Base-by-base conservation (phyloP, 2,888 invertebrate species). In the Torymus tubicola region DNA sequence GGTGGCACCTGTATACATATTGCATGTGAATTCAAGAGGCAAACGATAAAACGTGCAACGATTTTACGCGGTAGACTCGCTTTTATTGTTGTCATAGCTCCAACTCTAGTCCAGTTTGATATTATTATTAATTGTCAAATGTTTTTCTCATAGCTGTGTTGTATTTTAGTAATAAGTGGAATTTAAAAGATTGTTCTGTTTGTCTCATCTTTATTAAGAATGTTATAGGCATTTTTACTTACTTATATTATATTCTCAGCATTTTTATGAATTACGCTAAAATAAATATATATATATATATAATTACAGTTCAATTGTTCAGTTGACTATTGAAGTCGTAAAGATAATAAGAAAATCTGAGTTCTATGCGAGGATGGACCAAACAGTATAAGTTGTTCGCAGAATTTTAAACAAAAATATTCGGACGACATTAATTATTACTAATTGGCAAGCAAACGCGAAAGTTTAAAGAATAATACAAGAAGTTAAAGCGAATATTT, bases 1-100 rank as follows among this genome's bases (percentile, higher is more conserved):
- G 31, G 18, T 63, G 58, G 53, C 65, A 75, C 80, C 42, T 80
- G 75, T 80, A 75, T 67, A 74, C 74, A 75, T 80, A 80, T 60
- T 67, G 80, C 80, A 75, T 75, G 70, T 55, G 60, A 71, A 31
- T 79, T 18, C 4, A 65, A 52, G 31, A 61, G 61, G 31, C 14
- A 42, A 42, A 11, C 31, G 42, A 57, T 61, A 31, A 67, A 55
- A 61, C 50, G 55, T 61, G 67, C 65, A 80, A 68, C 75, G 76
- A 72, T 80, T 80, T 70, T 71, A 61, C 16, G 80, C 60, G 50
- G 11, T 71, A 63, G 67, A 67, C 61, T 69, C 68, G 69, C 73
- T 80, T 71, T 76, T 53, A 71, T 76, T 75, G 60, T 80, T 55
- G 70, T 75, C 73, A 53, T 53, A 80, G 52, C 18, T 71, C 42